Percentiles rank a stretch among this genome's conserved stretches.
These are phyloP conservation scores for Napeogenes inachia DNA, from an alignment of 2,888 invertebrate species.

Conservation along the genomic window DNA sequence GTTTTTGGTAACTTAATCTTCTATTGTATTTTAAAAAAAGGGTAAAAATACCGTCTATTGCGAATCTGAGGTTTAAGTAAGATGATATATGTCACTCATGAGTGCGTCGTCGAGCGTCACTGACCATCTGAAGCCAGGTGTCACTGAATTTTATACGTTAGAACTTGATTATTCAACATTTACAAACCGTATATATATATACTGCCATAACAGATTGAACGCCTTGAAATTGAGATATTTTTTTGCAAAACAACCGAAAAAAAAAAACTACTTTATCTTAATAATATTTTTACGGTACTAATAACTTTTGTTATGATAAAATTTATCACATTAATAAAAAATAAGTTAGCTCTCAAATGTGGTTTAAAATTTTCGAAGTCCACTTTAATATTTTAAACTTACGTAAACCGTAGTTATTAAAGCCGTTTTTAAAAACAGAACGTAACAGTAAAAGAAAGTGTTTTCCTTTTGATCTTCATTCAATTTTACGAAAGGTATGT, in stretches of 20 bases:
- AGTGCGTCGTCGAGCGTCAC: constrained; percentile 24
- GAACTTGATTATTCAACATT: not conserved
- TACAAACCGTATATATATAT: no score
- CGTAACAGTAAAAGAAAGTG: constrained; percentile 4
- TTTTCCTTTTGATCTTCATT: constrained; percentile 6
- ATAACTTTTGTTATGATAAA: no score
- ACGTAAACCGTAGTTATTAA: not conserved
- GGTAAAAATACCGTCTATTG: constrained; percentile 8
- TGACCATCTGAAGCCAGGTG: constrained; percentile 23
- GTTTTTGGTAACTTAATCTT: constrained; percentile 3
- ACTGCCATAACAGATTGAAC: no score
- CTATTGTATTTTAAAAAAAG: not conserved
- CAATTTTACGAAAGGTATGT: constrained; percentile 2
- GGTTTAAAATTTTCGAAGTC: no score
- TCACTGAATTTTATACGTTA: constrained; percentile 21
- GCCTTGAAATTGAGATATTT: no score
- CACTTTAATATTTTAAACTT: not conserved
- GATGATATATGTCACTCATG: constrained; percentile 24
- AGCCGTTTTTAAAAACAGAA: not conserved
- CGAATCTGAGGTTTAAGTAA: constrained; percentile 23
- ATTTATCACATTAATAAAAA: no score
- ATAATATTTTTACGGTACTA: no score
- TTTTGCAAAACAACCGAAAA: no score
- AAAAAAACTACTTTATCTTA: no score
- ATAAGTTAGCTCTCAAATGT: no score